A percentile compares a stretch with the other conserved stretches of the same genome.
These are phyloP conservation scores for Tragulus kanchil DNA, from an alignment of 2,113 vertebrate species.

Conservation along the genomic window DNA sequence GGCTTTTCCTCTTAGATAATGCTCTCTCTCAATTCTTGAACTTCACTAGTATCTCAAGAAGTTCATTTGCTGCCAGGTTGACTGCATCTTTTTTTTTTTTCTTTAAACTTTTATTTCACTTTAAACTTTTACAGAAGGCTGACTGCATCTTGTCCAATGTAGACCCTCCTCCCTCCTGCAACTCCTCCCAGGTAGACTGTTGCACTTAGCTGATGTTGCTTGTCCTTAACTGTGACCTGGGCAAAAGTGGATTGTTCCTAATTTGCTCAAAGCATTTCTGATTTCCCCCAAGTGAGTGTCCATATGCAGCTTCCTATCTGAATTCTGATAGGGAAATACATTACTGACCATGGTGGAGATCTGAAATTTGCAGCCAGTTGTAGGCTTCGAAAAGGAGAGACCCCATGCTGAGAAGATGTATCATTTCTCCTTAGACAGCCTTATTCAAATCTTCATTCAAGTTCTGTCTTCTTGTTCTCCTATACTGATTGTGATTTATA, in stretches of 20 bases:
- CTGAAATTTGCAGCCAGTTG: background rate
- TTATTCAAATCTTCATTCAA: slow-evolving; percentile 16
- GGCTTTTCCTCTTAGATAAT: background rate
- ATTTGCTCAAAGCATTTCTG: background rate
- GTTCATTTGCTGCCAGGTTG: slow-evolving; percentile 17
- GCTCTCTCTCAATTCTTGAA: background rate
- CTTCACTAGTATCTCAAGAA: background rate
- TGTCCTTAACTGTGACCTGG: background rate
- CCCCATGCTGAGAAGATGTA: background rate
- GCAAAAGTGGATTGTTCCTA: background rate
- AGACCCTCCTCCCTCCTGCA: background rate
- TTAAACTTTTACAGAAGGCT: background rate
- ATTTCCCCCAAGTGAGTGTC: slow-evolving; percentile 36
- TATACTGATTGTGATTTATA: background rate
- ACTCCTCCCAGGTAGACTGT: background rate
- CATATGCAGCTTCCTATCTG: background rate
- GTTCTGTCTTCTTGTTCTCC: background rate
- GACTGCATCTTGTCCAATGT: background rate
- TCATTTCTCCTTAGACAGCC: background rate
- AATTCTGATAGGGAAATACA: background rate
- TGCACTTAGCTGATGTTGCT: background rate
- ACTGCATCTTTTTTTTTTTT: background rate
- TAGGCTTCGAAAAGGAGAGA: slow-evolving; percentile 1
- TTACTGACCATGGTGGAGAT: background rate
- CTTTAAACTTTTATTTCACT: no score